Evolutionary conservation across 2,888 invertebrate genomes (phyloP).

Genomic region (Chymomyza caudatula): DNA sequence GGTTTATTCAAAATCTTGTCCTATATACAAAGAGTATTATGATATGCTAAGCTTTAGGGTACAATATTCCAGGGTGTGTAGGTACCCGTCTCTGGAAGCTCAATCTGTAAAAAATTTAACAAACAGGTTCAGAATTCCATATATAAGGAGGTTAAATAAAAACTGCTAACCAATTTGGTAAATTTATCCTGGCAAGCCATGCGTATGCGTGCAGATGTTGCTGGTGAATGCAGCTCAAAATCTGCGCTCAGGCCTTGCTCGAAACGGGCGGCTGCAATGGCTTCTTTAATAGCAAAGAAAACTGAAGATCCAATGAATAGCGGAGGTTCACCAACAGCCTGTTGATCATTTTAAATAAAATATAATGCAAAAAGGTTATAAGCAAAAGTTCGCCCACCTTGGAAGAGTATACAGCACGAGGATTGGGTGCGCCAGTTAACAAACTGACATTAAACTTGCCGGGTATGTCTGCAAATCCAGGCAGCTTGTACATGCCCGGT

Average conservation of each 20-base stretch:
- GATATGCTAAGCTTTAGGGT: conserved; percentile 79
- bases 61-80: conserved; percentile 84
- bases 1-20: background rate
- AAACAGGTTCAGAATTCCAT: background rate
- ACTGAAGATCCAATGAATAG: conserved; percentile 92
- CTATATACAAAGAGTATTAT: background rate
- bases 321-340: conserved; percentile 98
- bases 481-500: conserved; percentile 96
- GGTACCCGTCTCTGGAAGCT: conserved; percentile 79
- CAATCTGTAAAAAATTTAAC: conserved; percentile 79
- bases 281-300: conserved; percentile 94
- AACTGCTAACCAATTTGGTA: conserved; percentile 83
- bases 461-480: conserved; percentile 95
- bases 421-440: conserved; percentile 93
- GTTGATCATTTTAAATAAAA: conserved; percentile 9
- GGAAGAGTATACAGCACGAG: conserved; percentile 94
- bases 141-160: background rate
- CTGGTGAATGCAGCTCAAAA: conserved; percentile 88
- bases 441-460: conserved; percentile 94
- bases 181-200: conserved; percentile 93
- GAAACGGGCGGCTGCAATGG: conserved; percentile 87
- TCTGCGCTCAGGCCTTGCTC: conserved; percentile 81
- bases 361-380: background rate
- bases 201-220: conserved; percentile 91
- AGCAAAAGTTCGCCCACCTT: conserved; percentile 82